phyloP scores from a whole-genome alignment of 2,113 vertebrate genomes.

The Polyodon spathula region DNA sequence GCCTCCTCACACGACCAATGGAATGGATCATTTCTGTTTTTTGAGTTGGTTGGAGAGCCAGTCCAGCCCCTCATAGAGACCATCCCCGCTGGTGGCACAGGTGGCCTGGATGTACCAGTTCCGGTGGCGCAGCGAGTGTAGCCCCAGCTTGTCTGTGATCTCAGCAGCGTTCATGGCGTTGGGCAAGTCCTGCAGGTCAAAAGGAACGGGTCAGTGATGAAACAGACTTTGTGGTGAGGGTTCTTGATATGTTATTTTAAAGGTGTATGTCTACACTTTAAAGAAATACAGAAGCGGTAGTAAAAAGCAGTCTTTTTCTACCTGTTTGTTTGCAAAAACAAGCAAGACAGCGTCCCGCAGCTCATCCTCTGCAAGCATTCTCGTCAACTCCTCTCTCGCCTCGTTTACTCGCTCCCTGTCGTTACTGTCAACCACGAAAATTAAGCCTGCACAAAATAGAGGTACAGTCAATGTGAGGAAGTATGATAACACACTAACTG shows the following conservation, averaged over 20 bases:
- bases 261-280: too few species aligned
- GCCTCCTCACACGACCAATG: slow-evolving; percentile 38
- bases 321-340: slow-evolving; percentile 79
- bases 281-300: too few species aligned
- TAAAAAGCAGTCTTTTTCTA: slow-evolving; percentile 19
- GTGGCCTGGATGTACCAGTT: slow-evolving; percentile 80
- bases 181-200: slow-evolving; percentile 59
- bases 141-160: slow-evolving; percentile 73
- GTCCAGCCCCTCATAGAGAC: slow-evolving; percentile 69
- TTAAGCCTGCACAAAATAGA: slow-evolving; percentile 43
- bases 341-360: slow-evolving; percentile 70
- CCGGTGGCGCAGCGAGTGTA: slow-evolving; percentile 63
- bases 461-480: neutral
- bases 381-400: slow-evolving; percentile 64
- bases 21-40: slow-evolving; percentile 74
- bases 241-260: too few species aligned
- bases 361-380: slow-evolving; percentile 71
- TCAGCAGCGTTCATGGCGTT: slow-evolving; percentile 77
- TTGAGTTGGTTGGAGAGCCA: slow-evolving; percentile 77
- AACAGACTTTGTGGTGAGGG: neutral
- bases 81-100: slow-evolving; percentile 71
- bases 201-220: neutral
- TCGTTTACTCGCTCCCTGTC: slow-evolving; percentile 73
- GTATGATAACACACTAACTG: neutral
- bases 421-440: slow-evolving; percentile 80